These are phyloP conservation scores for Phocides pigmalion DNA, from an alignment of 1,140 invertebrate species.

Conservation along the genomic window DNA sequence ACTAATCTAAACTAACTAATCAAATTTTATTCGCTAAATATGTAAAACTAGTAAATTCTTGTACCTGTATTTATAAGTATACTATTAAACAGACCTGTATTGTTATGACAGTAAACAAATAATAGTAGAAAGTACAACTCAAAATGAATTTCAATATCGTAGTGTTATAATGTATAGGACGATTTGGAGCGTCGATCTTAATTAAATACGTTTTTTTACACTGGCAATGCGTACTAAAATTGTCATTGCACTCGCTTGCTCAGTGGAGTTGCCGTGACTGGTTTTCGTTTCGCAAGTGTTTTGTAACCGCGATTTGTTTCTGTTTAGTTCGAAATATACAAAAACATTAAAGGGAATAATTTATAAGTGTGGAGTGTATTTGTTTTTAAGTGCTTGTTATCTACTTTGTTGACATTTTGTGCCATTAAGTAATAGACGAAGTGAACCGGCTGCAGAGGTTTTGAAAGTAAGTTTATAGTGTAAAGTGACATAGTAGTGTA, in stretches of 20 bases:
- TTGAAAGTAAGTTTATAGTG: conserved; percentile 54
- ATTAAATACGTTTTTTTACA: background rate
- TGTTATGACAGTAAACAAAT: too few species aligned
- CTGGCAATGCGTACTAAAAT: conserved; percentile 26
- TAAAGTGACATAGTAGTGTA: conserved; percentile 50
- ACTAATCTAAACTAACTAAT: too few species aligned
- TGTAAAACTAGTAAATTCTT: too few species aligned
- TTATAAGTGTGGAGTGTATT: conserved; percentile 23
- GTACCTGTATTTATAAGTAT: too few species aligned
- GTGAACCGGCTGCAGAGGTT: conserved; percentile 17
- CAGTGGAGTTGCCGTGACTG: conserved; percentile 46
- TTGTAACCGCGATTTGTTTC: conserved; percentile 47
- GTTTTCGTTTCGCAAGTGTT: conserved; percentile 39
- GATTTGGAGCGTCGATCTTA: too few species aligned
- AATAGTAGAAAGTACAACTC: too few species aligned
- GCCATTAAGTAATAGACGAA: conserved; percentile 11
- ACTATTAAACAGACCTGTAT: too few species aligned
- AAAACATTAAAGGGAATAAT: conserved; percentile 5
- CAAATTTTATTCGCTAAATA: too few species aligned
- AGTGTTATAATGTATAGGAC: too few species aligned
- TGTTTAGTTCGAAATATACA: conserved; percentile 35
- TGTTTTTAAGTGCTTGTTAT: conserved; percentile 17
- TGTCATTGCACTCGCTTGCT: conserved; percentile 36
- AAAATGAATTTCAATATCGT: too few species aligned
- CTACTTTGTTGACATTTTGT: conserved; percentile 18